A percentile compares a stretch with the other conserved stretches of the same genome.
These are phyloP conservation scores for Trypoxylus dichotomus DNA, from an alignment of 1,140 invertebrate species.

Conservation along the genomic window DNA sequence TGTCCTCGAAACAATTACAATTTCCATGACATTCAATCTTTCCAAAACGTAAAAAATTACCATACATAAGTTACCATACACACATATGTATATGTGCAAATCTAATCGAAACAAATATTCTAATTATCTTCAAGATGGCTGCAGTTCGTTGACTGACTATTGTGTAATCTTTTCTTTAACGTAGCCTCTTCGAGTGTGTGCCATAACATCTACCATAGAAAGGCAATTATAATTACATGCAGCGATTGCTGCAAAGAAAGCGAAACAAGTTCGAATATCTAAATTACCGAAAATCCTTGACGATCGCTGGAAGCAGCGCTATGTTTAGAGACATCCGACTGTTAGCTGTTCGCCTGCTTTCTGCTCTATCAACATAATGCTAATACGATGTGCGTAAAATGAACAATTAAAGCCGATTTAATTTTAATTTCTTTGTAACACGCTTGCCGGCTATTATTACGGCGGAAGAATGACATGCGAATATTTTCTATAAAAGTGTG, in stretches of 20 bases:
- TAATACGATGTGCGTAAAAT: not conserved
- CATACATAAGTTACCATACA: not conserved
- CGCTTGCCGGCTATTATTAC: not conserved
- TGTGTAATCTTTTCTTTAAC: not conserved
- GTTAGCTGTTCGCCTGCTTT: not conserved
- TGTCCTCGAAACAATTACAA: not conserved
- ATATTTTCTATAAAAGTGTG: not conserved
- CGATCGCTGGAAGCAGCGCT: not conserved
- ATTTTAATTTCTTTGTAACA: not conserved
- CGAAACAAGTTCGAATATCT: not conserved
- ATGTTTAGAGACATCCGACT: not conserved
- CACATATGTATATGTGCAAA: not conserved
- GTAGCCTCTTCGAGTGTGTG: not conserved
- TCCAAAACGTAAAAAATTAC: not conserved
- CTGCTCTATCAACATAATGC: not conserved
- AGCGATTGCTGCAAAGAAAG: not conserved
- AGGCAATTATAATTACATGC: not conserved
- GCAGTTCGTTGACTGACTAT: not conserved
- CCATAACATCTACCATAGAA: not conserved
- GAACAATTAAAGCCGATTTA: not conserved
- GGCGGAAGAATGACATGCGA: slow-evolving; percentile 2
- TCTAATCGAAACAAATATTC: slow-evolving; percentile 3
- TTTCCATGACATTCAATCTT: not conserved
- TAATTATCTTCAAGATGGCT: not conserved
- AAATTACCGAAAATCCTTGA: not conserved